Base-by-base conservation (phyloP, 2,113 vertebrate genomes). In the Notothenia coriiceps region DNA sequence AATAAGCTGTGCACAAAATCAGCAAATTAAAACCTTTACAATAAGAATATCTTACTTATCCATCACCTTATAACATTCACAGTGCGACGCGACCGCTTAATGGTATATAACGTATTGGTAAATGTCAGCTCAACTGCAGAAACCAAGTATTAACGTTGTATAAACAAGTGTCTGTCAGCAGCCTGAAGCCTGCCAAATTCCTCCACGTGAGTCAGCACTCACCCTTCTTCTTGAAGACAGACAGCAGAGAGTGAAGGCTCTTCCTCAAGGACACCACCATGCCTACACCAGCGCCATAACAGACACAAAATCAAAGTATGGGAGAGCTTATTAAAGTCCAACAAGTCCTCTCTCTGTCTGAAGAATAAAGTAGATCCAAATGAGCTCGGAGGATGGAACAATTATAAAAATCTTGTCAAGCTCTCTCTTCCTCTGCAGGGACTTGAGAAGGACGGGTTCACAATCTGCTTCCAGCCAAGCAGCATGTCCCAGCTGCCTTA, bases 181-280 rank as follows among this genome's bases (percentile, higher is more conserved):
- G 44, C 14, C 33, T 50, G 11, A 51, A 71, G 62, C 60, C 60
- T 22, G 60, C 2, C 51, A 29, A 1, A 33, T 13, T 50, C 70
- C 46, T 59, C 61, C 51, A 10, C 0, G 43, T 74, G 70, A 85
- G 44, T 67, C 73, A 63, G 83, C 74, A 96, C 97, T 98, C 92
- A 98, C 97, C 96, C 93, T 96, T 97, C 92, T 96, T 98, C 92
- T 97, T 98, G 95, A 98, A 98, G 91, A 97, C 86, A 54, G 96
- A 95, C 73, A 98, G 94, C 51, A 98, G 91, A 57, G 93, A 96
- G 33, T 89, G 94, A 86, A 98, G 88, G 82, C 94, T 96, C 90
- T 97, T 96, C 89, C 95, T 96, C 77, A 97, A 92, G 90, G 96
- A 95, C 71, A 98, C 95, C 90, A 99, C 97, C 98, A 99, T 99